These are phyloP conservation scores for Eudasyphora cyanicolor DNA, from an alignment of 2,888 invertebrate genomes.

Conservation along the genomic window DNA sequence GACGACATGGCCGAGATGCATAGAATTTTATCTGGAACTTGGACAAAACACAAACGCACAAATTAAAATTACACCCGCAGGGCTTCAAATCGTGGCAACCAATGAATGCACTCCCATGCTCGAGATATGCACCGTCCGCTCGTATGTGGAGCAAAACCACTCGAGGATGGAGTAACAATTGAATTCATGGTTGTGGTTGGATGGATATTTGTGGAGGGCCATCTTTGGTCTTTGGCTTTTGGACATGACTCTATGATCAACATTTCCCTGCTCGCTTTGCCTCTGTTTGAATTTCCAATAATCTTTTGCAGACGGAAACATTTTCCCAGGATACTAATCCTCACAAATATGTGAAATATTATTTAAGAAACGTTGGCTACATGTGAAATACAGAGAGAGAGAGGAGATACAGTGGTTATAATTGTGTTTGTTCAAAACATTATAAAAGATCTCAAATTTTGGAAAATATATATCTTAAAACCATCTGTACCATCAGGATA, in stretches of 20 bases:
- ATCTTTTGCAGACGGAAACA: background rate
- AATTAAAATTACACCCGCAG: slow-evolving; percentile 78
- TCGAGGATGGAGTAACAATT: slow-evolving; percentile 8
- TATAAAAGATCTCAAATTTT: too few relatives aligned
- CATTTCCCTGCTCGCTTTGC: background rate
- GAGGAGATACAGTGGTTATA: too few relatives aligned
- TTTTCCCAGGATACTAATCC: background rate
- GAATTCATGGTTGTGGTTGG: slow-evolving; percentile 8
- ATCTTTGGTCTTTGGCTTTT: background rate
- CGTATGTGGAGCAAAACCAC: slow-evolving; percentile 27
- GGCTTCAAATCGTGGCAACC: slow-evolving; percentile 60
- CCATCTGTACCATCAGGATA: too few relatives aligned
- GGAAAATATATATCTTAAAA: too few relatives aligned
- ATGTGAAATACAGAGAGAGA: too few relatives aligned
- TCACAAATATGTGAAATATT: background rate
- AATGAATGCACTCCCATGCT: slow-evolving; percentile 16
- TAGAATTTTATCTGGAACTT: slow-evolving; percentile 4
- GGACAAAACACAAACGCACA: slow-evolving; percentile 62
- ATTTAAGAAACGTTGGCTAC: too few relatives aligned
- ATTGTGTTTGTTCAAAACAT: too few relatives aligned
- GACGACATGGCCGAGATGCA: slow-evolving; percentile 21
- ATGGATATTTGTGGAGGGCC: background rate
- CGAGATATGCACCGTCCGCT: slow-evolving; percentile 7
- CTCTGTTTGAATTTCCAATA: too few relatives aligned
- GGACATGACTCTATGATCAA: background rate